phyloP scores from a whole-genome alignment of 2,113 vertebrate genomes.

The Pluvianellus socialis region DNA sequence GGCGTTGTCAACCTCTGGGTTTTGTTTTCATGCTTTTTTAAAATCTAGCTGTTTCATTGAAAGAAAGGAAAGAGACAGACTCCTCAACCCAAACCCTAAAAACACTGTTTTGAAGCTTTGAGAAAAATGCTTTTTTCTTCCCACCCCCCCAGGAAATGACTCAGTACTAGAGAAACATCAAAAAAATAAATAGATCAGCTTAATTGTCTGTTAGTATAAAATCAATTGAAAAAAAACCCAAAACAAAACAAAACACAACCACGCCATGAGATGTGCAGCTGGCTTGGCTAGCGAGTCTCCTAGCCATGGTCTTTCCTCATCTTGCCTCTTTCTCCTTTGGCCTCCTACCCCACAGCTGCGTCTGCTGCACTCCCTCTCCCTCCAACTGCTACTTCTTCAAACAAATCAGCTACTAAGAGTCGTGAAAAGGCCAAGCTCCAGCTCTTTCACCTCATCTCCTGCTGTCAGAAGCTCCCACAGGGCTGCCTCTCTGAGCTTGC shows the following conservation, averaged over 20 bases:
- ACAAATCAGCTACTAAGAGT: not conserved
- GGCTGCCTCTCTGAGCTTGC: rapidly evolving
- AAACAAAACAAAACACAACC: not conserved
- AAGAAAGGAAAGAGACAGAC: not conserved
- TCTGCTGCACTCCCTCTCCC: not conserved
- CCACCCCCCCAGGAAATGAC: constrained; percentile 59
- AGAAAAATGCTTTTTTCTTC: not conserved
- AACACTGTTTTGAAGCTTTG: not conserved
- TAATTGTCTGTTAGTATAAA: constrained; percentile 32
- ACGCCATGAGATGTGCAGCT: not conserved
- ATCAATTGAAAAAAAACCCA: not conserved
- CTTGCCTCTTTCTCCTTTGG: not conserved
- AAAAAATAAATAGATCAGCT: not conserved
- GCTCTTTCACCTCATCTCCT: not conserved
- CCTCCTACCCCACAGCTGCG: not conserved
- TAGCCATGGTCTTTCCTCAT: not conserved
- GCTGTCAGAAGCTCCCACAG: not conserved
- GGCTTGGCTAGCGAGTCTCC: not conserved
- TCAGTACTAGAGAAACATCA: constrained; percentile 43
- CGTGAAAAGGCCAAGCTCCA: not conserved
- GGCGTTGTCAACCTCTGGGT: not conserved
- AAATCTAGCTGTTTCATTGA: not conserved
- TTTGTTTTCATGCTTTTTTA: not conserved
- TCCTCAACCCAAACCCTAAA: not conserved
- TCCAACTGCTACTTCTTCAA: not conserved